Evolutionary conservation across 2,113 vertebrate species (phyloP).

Genomic region (Delphinapterus leucas): DNA sequence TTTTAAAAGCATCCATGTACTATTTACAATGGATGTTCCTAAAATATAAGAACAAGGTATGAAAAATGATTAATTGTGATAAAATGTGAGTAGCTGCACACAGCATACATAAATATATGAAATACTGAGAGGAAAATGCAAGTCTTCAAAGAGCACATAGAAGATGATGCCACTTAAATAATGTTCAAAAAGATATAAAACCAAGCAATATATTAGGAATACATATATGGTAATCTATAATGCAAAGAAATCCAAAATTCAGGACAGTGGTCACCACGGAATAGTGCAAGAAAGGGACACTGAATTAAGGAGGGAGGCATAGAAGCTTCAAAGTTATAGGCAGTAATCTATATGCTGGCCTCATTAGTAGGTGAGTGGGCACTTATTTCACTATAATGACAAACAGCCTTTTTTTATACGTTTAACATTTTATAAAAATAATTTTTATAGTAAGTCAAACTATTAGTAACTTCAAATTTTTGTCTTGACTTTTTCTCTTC

Average conservation of each 20-base stretch:
- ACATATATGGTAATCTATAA: background rate
- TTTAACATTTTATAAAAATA: background rate
- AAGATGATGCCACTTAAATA: background rate
- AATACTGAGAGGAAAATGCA: background rate
- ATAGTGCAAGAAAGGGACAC: background rate
- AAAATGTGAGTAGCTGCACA: background rate
- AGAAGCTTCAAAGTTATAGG: background rate
- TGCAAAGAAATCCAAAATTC: background rate
- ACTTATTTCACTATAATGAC: background rate
- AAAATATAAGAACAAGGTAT: background rate
- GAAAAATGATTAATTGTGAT: background rate
- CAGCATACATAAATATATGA: background rate
- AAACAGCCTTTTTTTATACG: background rate
- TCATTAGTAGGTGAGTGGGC: background rate
- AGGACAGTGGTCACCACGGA: background rate
- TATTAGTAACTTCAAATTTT: background rate
- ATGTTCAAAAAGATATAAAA: background rate
- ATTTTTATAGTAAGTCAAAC: background rate
- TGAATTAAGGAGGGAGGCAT: background rate
- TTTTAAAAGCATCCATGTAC: background rate
- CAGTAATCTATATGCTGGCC: background rate
- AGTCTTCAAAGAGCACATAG: background rate
- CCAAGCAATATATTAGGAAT: background rate
- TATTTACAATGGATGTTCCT: background rate
- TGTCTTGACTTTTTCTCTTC: background rate